Evolutionary conservation across 1,140 invertebrate species (phyloP), one percentile per base, ranked within the genome.

Genomic region (Polypedilum pembai): DNA sequence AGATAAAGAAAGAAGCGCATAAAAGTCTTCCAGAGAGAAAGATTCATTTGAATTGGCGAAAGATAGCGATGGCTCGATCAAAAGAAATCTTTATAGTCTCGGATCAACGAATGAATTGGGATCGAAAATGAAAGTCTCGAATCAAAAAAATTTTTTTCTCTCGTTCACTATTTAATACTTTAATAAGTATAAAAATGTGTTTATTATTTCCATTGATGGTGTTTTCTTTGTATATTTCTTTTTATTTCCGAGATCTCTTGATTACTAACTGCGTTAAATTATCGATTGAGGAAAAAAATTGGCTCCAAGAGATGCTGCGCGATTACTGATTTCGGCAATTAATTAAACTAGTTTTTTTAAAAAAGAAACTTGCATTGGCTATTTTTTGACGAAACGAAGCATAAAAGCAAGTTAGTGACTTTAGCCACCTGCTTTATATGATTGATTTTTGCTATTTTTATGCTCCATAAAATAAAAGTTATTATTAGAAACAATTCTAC

Each of bases 211-310:
- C 24, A 56, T 56, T n/a, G 45, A 56, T 56, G 45, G 45, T 56
- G n/a, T 56, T 56, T 56, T 33, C 24, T 33, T 33, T 5, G 1
- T 33, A 33, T n/a, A 33, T 33, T 33, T 33, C 24, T 33, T 56
- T n/a, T 56, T 56, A 12, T 45, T 56, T 56, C 45, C 12, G 45
- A 56, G n/a, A 56, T 56, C 45, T 56, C 45, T 56, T 56, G 45
- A 56, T 56, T 56, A n/a, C 45, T n/a, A n/a, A 56, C 45, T 56
- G 45, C n/a, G 45, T 56, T 56, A 56, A 56, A 56, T n/a, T 56
- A n/a, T n/a, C 45, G 12, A 56, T 56, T 56, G 45, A 56, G n/a
- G n/a, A 56, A n/a, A 56, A n/a, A n/a, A 56, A 56, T 56, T 12
- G 45, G 2, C 8, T n/a, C 1, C 24, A n/a, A 56, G n/a, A 56